Base-by-base conservation (phyloP, 2,888 invertebrate species). In the Lasioglossum villosulum region DNA sequence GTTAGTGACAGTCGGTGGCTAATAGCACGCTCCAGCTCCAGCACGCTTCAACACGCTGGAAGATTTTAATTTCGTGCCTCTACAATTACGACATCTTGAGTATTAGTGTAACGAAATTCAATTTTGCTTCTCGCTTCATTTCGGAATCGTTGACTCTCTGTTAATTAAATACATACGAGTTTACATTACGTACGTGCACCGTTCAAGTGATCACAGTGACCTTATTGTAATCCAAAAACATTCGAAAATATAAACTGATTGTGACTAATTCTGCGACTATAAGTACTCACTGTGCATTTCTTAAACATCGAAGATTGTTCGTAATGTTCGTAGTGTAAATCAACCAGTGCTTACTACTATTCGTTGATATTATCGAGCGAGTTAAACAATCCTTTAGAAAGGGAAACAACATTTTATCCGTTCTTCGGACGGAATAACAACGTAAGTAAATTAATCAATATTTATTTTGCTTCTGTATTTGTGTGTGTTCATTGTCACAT, bases 21-120 rank as follows among this genome's bases (percentile, higher is more conserved):
- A 86, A 77, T 78, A 88, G 82, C 82, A 83, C 80, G 76, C 52
- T 87, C 75, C 71, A 84, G 76, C 52, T 87, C 75, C 71, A 84
- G 80, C 86, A 83, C 83, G 78, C 37, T 87, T 71, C 71, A 81
- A 82, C 86, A 83, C 82, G 70, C 34, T 27, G 79, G 68, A 80
- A 59, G 27, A 37, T 80, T 56, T 39, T 75, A 19, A 52, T 27
- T 12, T 66, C 78, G 12, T 30, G 63, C 23, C 63, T 27, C 37
- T 19, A 59, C 70, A 72, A 73, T 19, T 34, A 34, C 37, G 78
- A 66, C 39, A 56, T 71, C 68, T 19, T 23, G 34, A 10, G n/a
- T 45, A 23, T 70, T 74, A 70, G 0, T n/a, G 30, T 2, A 19
- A 19, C 16, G 5, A 6, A 2, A 34, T 14, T 12, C n/a, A 37